phyloP scores from a whole-genome alignment of 2,113 vertebrate species.

The Brachypodius melanocephalos region DNA sequence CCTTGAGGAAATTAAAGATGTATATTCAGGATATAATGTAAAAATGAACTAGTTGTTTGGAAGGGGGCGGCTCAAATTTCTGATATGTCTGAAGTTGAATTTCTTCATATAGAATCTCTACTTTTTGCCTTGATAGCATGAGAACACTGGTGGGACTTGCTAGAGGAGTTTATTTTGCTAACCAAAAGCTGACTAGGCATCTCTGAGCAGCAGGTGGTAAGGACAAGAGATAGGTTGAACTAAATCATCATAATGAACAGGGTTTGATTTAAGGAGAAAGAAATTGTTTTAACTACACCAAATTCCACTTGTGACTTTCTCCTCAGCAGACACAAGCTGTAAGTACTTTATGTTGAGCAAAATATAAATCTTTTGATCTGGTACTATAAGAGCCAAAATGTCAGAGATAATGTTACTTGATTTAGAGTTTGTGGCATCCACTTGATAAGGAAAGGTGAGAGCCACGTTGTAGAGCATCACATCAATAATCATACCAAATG shows the following conservation, averaged over 20 bases:
- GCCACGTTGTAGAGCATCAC: rapidly evolving
- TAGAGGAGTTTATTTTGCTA: neutral
- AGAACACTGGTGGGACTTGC: neutral
- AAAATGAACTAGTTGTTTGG: neutral
- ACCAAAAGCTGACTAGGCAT: slow-evolving; percentile 28
- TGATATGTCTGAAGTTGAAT: neutral
- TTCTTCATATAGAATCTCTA: slow-evolving; percentile 7
- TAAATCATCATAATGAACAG: neutral
- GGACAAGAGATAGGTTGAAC: neutral
- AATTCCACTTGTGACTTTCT: slow-evolving; percentile 22
- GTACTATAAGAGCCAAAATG: neutral
- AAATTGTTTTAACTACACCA: neutral
- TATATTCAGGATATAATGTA: neutral
- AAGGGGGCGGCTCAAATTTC: neutral
- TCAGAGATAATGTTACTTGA: neutral
- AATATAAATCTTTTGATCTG: neutral
- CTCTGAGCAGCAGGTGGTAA: slow-evolving; percentile 22
- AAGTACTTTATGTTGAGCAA: neutral
- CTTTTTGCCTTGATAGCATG: slow-evolving; percentile 17
- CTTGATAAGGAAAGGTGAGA: neutral
- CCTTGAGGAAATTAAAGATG: neutral
- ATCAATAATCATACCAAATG: neutral
- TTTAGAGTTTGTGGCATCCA: neutral
- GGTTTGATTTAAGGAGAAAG: neutral
- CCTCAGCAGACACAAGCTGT: neutral